These are phyloP conservation scores for Drosophila funebris DNA, from an alignment of 1,140 invertebrate species.

Conservation along the genomic window DNA sequence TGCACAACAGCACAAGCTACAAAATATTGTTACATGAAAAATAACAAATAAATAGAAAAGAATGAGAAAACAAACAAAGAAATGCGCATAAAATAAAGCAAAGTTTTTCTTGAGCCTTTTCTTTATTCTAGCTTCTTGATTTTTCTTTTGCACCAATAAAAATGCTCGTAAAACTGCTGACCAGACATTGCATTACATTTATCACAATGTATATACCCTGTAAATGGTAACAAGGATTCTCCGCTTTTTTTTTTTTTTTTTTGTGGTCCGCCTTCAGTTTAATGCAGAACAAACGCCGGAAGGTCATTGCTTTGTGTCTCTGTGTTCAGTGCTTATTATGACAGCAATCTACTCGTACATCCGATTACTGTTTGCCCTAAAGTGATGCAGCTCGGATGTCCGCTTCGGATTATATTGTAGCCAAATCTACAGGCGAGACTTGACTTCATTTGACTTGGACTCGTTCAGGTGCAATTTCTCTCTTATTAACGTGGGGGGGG, in stretches of 20 bases:
- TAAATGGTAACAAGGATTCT: not conserved
- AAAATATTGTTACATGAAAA: slow-evolving; percentile 69
- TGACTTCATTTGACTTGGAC: not conserved
- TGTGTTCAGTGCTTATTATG: not conserved
- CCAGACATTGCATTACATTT: slow-evolving; percentile 25
- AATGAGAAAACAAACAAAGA: slow-evolving; percentile 20
- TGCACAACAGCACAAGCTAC: slow-evolving; percentile 56
- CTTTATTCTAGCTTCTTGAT: not conserved
- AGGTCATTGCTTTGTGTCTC: not conserved
- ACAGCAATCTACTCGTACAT: not conserved
- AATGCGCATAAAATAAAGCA: slow-evolving; percentile 47
- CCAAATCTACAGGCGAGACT: not conserved
- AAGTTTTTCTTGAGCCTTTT: slow-evolving; percentile 22
- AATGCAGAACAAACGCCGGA: not conserved
- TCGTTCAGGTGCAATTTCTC: not conserved
- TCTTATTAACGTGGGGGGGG: not conserved
- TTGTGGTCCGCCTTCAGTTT: not conserved
- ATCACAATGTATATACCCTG: not conserved
- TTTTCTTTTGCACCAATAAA: slow-evolving; percentile 34
- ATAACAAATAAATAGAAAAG: slow-evolving; percentile 64
- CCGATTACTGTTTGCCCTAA: not conserved
- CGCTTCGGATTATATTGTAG: not conserved
- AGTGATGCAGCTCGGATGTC: not conserved
- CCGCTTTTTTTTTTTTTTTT: too few relatives aligned
- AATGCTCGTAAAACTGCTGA: slow-evolving; percentile 51